These are phyloP conservation scores for Drosophila ohnishii DNA, from an alignment of 1,140 invertebrate species.

Conservation along the genomic window DNA sequence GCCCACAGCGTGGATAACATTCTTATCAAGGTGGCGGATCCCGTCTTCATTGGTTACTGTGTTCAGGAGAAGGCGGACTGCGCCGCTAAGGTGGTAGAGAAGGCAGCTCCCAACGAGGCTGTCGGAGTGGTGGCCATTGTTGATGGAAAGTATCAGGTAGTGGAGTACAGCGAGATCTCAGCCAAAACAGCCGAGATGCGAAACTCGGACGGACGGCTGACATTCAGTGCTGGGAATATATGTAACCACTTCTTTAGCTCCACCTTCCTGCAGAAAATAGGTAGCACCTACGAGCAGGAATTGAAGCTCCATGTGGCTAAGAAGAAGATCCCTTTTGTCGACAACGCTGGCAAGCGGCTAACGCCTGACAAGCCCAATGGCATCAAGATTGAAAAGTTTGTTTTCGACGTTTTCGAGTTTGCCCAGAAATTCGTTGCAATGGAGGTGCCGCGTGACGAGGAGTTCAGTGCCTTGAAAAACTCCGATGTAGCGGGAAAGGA, in stretches of 20 bases:
- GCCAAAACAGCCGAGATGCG: constrained; percentile 92
- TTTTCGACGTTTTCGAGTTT: constrained; percentile 99
- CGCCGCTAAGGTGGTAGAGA: constrained; percentile 98
- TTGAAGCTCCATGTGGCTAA: constrained; percentile 97
- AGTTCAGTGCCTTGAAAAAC: constrained; percentile 99
- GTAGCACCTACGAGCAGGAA: constrained; percentile 86
- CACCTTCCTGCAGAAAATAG: constrained; percentile 90
- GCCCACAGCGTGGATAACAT: constrained; percentile 99
- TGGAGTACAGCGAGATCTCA: constrained; percentile 99
- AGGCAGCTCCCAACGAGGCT: constrained; percentile 94
- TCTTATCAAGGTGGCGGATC: constrained; percentile 98
- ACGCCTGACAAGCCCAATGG: constrained; percentile 95
- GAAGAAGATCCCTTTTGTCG: constrained; percentile 97
- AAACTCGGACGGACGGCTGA: constrained; percentile 90
- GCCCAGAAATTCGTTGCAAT: constrained; percentile 95
- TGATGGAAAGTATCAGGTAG: constrained; percentile 94
- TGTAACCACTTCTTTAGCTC: constrained; percentile 99
- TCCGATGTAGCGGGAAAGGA: constrained; percentile 93
- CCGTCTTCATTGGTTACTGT: constrained; percentile 98
- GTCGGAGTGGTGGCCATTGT: constrained; percentile 97
- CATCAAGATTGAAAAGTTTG: constrained; percentile 99
- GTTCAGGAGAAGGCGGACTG: constrained; percentile 94
- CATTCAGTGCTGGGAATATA: constrained; percentile 98
- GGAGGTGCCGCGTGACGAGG: constrained; percentile 95
- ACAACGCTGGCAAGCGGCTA: constrained; percentile 88